These are phyloP conservation scores for Coenonympha glycerion DNA, from an alignment of 2,888 invertebrate genomes.

Conservation along the genomic window DNA sequence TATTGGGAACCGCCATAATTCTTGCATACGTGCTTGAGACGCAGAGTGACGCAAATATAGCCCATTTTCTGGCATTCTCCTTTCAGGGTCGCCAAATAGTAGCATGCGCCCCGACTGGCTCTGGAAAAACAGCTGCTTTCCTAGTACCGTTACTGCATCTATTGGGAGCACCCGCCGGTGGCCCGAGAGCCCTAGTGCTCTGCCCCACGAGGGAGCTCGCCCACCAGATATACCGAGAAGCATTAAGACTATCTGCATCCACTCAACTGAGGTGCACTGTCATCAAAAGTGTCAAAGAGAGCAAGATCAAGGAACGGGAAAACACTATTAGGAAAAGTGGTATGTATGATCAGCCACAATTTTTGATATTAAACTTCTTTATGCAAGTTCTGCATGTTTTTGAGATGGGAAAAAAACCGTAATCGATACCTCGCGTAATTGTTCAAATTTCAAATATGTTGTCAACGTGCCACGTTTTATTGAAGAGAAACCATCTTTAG, in stretches of 20 bases:
- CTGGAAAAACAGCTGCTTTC: conserved; percentile 97
- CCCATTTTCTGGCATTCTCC: no score
- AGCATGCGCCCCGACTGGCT: conserved; percentile 97
- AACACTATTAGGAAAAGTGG: conserved; percentile 86
- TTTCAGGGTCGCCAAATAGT: conserved; percentile 86
- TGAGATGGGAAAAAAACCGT: no score
- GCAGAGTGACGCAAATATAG: no score
- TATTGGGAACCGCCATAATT: no score
- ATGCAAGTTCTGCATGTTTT: no score
- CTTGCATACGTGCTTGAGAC: no score
- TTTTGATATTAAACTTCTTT: no score
- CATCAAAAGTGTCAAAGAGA: conserved; percentile 86
- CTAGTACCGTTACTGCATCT: conserved; percentile 89
- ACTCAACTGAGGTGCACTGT: conserved; percentile 84
- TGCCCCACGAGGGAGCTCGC: conserved; percentile 96
- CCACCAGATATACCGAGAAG: conserved; percentile 91
- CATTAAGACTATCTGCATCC: conserved; percentile 82
- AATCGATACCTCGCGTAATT: no score
- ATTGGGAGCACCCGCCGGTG: conserved; percentile 81
- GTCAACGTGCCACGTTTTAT: no score
- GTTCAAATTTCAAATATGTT: no score
- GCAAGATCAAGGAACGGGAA: conserved; percentile 81
- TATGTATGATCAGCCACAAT: no score
- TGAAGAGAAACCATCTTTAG: no score
- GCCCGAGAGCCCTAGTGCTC: conserved; percentile 90